Evolutionary conservation across 2,797 vertebrate genomes (phyloP).

Genomic region (Pogoniulus pusillus): DNA sequence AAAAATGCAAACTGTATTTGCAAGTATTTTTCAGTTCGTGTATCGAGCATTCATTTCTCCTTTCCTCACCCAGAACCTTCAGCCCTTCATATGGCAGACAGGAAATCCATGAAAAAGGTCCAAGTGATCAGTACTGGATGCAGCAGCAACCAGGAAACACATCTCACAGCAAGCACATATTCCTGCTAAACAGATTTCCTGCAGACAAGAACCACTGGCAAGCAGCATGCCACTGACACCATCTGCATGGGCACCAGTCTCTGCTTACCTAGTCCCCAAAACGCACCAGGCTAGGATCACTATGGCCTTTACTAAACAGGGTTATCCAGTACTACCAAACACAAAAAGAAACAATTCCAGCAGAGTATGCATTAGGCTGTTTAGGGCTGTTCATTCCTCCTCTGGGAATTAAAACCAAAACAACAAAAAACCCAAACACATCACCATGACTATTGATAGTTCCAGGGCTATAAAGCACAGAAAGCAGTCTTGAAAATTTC

Average conservation of each 20-base stretch:
- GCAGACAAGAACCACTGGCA: accelerated
- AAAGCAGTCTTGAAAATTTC: background rate
- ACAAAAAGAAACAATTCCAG: background rate
- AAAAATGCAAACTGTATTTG: background rate
- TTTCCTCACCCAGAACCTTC: background rate
- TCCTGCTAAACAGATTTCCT: background rate
- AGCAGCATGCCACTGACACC: accelerated
- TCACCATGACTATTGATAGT: background rate
- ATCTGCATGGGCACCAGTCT: background rate
- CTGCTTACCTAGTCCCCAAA: background rate
- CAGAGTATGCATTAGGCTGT: background rate
- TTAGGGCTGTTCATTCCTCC: background rate
- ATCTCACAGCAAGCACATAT: background rate
- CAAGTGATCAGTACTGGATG: background rate
- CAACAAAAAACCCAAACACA: background rate
- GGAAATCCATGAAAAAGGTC: background rate
- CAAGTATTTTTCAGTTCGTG: background rate
- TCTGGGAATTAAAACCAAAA: background rate
- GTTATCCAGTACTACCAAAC: background rate
- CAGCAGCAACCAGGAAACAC: background rate
- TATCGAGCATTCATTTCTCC: background rate
- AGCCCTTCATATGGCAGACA: background rate
- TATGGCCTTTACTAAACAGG: background rate
- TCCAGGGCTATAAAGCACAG: background rate
- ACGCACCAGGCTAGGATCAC: background rate